Evolutionary conservation across 2,888 invertebrate species (phyloP).

Genomic region (Latrodectus hesperus): DNA sequence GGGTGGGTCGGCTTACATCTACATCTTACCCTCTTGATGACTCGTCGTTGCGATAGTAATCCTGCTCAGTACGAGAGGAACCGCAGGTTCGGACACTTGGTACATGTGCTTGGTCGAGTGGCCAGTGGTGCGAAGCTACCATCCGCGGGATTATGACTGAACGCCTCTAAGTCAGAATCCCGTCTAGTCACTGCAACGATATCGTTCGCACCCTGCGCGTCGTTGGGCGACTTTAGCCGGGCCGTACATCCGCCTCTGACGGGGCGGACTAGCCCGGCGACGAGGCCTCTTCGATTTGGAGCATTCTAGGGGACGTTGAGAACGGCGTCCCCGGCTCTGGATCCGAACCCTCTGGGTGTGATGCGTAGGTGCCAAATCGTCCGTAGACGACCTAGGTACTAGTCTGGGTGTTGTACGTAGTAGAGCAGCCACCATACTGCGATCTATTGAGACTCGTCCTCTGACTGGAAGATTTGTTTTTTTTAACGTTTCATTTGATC

Average conservation of each 20-base stretch:
- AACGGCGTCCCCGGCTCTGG: neutral
- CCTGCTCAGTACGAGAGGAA: conserved; percentile 79
- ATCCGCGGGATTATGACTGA: conserved; percentile 78
- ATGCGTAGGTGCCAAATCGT: conserved; percentile 79
- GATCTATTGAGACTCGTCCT: conserved; percentile 80
- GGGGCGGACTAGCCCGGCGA: conserved; percentile 7
- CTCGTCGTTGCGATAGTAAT: conserved; percentile 77
- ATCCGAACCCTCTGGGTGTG: conserved; percentile 8
- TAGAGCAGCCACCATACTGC: conserved; percentile 80
- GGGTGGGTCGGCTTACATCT: too few species aligned
- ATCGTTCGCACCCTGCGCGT: conserved; percentile 70
- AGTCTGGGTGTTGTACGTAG: conserved; percentile 80
- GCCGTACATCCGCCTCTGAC: conserved; percentile 18
- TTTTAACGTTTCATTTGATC: too few species aligned
- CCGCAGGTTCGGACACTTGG: conserved; percentile 80
- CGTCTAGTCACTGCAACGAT: conserved; percentile 77
- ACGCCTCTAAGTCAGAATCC: conserved; percentile 80
- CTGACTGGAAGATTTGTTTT: conserved; percentile 71
- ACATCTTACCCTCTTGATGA: conserved; percentile 22
- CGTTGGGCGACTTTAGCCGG: conserved; percentile 75
- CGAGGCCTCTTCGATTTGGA: conserved; percentile 20
- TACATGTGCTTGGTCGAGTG: conserved; percentile 80
- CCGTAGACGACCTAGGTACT: conserved; percentile 79
- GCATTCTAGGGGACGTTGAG: conserved; percentile 2
- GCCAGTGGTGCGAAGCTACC: conserved; percentile 82